Percentiles rank a stretch among this genome's conserved stretches.
phyloP scores from a whole-genome alignment of 2,113 vertebrate genomes.

The Oreochromis niloticus region DNA sequence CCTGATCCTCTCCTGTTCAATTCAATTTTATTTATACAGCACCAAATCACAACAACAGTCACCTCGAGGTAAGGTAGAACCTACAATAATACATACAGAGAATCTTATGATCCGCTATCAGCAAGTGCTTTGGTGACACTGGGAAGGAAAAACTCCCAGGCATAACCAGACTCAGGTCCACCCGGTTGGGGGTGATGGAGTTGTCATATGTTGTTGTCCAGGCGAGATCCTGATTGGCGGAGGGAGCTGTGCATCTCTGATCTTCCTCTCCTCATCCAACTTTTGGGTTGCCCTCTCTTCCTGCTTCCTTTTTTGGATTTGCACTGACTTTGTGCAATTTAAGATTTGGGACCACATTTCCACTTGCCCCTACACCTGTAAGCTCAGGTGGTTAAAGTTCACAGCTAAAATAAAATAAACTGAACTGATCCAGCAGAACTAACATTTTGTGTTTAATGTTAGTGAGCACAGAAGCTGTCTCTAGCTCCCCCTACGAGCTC shows the following conservation, averaged over 20 bases:
- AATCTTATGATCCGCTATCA: rapidly evolving
- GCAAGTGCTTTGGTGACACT: rapidly evolving
- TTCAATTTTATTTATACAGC: not conserved
- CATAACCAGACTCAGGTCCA: rapidly evolving
- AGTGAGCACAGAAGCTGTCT: not conserved
- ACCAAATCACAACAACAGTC: not conserved
- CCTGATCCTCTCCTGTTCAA: not conserved
- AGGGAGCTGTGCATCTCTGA: not conserved
- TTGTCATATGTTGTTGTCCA: not conserved
- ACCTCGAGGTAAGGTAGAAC: rapidly evolving
- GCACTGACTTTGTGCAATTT: not conserved
- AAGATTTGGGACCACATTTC: not conserved
- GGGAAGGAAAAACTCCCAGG: not conserved
- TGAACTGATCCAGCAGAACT: not conserved
- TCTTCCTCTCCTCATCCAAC: not conserved
- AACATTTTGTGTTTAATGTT: not conserved
- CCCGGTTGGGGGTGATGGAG: not conserved
- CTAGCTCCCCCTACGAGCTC: not conserved
- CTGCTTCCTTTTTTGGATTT: not conserved
- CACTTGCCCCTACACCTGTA: not conserved
- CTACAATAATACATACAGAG: not conserved
- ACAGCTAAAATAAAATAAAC: not conserved
- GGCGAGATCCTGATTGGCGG: not conserved
- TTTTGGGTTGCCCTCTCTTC: not conserved
- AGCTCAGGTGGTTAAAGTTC: not conserved